Evolutionary conservation across 2,888 invertebrate species (phyloP).

Genomic region (Horisme vitalbata): DNA sequence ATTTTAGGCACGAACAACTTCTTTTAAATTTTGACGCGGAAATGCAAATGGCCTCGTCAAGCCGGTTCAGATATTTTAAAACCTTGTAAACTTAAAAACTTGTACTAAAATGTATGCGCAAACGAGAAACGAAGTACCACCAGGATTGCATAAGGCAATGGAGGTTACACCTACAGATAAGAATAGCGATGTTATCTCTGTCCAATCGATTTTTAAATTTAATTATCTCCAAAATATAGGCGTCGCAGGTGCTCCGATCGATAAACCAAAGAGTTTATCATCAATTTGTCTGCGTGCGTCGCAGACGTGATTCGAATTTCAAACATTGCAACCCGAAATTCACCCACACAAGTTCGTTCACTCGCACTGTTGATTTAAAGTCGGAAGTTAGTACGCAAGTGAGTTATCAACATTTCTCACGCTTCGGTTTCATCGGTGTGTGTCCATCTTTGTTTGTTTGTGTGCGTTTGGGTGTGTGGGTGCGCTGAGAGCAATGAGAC

Average conservation of each 20-base stretch:
- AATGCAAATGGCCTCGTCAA: constrained; percentile 72
- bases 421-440: constrained; percentile 66
- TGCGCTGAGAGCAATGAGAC: constrained; percentile 72
- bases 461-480: constrained; percentile 57
- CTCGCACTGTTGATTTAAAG: constrained; percentile 54
- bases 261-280: constrained; percentile 45
- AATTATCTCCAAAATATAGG: constrained; percentile 42
- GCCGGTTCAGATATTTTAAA: constrained; percentile 73
- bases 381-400: constrained; percentile 76
- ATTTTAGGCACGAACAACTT: constrained; percentile 69
- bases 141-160: constrained; percentile 64
- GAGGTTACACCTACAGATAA: constrained; percentile 61
- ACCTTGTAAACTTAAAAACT: constrained; percentile 73
- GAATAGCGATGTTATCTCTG: constrained; percentile 53
- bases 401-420: constrained; percentile 82
- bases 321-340: constrained; percentile 44
- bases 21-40: constrained; percentile 75
- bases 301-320: constrained; percentile 48
- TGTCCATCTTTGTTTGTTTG: constrained; percentile 63
- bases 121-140: constrained; percentile 74
- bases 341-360: constrained; percentile 52
- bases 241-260: constrained; percentile 40
- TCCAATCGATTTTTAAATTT: constrained; percentile 52
- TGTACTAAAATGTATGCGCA: constrained; percentile 77
- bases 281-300: constrained; percentile 50